Base-by-base conservation (phyloP, 1,140 invertebrate species). In the Daktulosphaira vitifoliae region DNA sequence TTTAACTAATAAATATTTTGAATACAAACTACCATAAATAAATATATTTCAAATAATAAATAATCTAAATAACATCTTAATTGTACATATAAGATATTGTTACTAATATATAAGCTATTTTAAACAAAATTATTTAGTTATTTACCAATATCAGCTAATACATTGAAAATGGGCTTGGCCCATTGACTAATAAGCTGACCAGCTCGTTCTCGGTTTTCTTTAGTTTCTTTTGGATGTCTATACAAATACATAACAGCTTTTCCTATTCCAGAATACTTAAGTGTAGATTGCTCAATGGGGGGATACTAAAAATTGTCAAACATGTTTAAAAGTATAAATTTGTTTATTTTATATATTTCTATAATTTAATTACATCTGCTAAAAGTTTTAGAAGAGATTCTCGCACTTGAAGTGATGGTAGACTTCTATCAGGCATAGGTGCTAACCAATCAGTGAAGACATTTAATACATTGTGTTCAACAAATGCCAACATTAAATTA, bases 181-280 rank as follows among this genome's bases (percentile, higher is more conserved):
- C 95, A 98, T 75, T 96, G 90, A 53, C 89, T 95, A 62, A 99
- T 98, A 53, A 99, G 81, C 72, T 88, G 87, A 22, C 90, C 91
- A 67, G 93, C 93, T 50, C 85, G 80, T 72, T 90, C 87, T 74
- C 89, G 89, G 77, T 99, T 99, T 53, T 87, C 82, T 76, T 95
- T 95, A 0, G 88, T 90, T 80, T 99, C 96, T 77, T 90, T 92
- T 0, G 96, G 96, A 78, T 99, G 96, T 75, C 99, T 99, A 75
- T 94, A 98, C 13, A 99, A 80, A 78, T 98, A 98, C 96, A 99
- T 99, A 0, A 99, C 92, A 68, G 96, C 96, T 77, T 98, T 96
- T 26, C 96, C 91, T 71, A 97, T 92, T 44, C 96, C 92, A 44
- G 93, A 96, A 69, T 90, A 87, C 76, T 97, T 98, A 48, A 99